These are phyloP conservation scores for Loripinus fragilis DNA, from an alignment of 2,888 invertebrate species.

Conservation along the genomic window DNA sequence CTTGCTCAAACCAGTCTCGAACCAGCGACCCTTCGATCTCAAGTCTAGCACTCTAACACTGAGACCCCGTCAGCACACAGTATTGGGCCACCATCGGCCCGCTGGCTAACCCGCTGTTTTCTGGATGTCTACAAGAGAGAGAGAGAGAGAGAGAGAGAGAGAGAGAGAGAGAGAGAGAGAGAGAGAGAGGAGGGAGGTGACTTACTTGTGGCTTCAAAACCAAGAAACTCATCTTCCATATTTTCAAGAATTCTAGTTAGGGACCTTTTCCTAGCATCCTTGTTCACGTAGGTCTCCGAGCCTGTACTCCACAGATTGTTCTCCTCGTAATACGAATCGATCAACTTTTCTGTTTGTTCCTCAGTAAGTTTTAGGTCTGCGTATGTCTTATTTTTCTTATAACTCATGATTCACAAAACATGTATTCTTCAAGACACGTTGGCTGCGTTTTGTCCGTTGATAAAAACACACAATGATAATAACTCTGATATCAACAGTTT, in stretches of 20 bases:
- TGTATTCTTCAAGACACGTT: too few species aligned
- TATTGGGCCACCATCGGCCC: too few species aligned
- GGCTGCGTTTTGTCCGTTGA: too few species aligned
- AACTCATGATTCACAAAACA: too few species aligned
- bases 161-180: slow-evolving; percentile 10
- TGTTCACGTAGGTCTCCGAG: slow-evolving; percentile 16
- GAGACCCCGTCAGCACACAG: too few species aligned
- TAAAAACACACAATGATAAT: too few species aligned
- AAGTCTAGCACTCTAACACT: too few species aligned
- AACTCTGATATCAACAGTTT: too few species aligned
- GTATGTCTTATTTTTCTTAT: background rate
- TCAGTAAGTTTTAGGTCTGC: slow-evolving; percentile 1
- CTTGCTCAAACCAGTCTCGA: too few species aligned
- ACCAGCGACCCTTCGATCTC: too few species aligned
- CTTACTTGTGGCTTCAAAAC: slow-evolving; percentile 2
- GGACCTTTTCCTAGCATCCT: background rate
- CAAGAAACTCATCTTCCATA: slow-evolving; percentile 11
- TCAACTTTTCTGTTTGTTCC: slow-evolving; percentile 13
- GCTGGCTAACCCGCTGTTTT: too few species aligned
- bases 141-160: background rate
- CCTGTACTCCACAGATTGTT: slow-evolving; percentile 13
- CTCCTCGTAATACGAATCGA: slow-evolving; percentile 21
- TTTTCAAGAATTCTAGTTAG: slow-evolving; percentile 4
- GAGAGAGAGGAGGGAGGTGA: background rate
- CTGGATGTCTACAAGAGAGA: background rate